These are phyloP conservation scores for Elaphurus davidianus DNA, from an alignment of 2,113 vertebrate genomes.

Conservation along the genomic window DNA sequence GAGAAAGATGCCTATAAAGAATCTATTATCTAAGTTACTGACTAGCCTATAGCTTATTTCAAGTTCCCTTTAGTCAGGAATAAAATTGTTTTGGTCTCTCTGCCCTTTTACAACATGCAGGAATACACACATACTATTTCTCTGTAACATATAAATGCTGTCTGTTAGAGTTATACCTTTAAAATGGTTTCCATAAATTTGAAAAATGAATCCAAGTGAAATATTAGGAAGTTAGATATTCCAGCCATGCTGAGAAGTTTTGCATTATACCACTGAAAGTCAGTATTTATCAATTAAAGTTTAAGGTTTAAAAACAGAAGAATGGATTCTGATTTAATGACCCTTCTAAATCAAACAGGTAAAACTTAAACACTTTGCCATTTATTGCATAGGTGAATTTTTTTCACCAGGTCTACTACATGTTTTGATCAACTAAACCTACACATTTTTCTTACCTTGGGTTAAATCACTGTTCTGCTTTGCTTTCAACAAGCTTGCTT, in stretches of 20 bases:
- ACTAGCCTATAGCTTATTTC: neutral
- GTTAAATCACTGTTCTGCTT: constrained; percentile 61
- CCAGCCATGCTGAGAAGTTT: neutral
- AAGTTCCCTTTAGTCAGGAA: neutral
- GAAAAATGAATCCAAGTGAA: constrained; percentile 1
- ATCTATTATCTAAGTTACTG: neutral
- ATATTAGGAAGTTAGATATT: constrained; percentile 2
- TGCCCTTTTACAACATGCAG: neutral
- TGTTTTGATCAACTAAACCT: constrained; percentile 57
- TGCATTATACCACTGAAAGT: neutral
- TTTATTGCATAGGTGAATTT: neutral
- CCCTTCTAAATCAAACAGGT: constrained; percentile 54
- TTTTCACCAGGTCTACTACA: constrained; percentile 7
- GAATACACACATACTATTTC: neutral
- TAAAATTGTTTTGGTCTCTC: neutral
- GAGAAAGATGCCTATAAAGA: neutral
- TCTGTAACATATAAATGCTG: neutral
- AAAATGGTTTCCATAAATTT: constrained; percentile 29
- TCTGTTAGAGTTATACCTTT: neutral
- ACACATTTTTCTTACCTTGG: constrained; percentile 41
- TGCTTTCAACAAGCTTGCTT: constrained; percentile 66
- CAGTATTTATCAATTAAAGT: neutral
- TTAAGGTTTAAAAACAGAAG: constrained; percentile 18
- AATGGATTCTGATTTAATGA: constrained; percentile 49
- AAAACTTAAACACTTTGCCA: neutral